phyloP scores from a whole-genome alignment of 2,113 vertebrate genomes.

The Muscicapa adusta region DNA sequence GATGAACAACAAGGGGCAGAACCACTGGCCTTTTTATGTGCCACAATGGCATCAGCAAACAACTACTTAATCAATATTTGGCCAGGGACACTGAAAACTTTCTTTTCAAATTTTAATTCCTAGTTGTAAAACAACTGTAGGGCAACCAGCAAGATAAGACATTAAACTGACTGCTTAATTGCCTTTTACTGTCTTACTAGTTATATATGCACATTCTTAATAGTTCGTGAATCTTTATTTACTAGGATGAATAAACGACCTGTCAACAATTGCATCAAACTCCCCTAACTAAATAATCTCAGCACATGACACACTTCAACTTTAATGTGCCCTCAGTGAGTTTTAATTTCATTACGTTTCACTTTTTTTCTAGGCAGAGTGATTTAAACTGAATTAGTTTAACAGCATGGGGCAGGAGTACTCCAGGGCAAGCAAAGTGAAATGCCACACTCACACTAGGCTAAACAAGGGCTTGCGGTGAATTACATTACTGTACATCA shows the following conservation, averaged over 20 bases:
- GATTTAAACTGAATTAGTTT: slow-evolving; percentile 44
- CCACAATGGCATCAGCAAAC: slow-evolving; percentile 95
- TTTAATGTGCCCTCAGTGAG: background rate
- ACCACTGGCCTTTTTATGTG: slow-evolving; percentile 81
- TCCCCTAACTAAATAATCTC: slow-evolving; percentile 22
- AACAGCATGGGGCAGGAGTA: slow-evolving; percentile 46
- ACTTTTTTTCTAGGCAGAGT: background rate
- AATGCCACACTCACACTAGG: background rate
- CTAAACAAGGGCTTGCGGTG: background rate
- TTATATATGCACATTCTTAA: slow-evolving; percentile 67
- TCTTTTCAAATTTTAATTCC: slow-evolving; percentile 98
- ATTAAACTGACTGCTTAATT: slow-evolving; percentile 79
- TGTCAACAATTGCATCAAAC: slow-evolving; percentile 20
- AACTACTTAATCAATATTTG: slow-evolving; percentile 99
- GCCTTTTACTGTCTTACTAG: slow-evolving; percentile 69
- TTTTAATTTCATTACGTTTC: slow-evolving; percentile 44
- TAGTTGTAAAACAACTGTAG: slow-evolving; percentile 85
- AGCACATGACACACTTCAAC: background rate
- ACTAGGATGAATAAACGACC: slow-evolving; percentile 49
- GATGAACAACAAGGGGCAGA: slow-evolving; percentile 85
- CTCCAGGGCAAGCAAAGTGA: slow-evolving; percentile 22
- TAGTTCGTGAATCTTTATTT: slow-evolving; percentile 66
- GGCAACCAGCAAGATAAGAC: slow-evolving; percentile 83
- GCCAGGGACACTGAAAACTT: slow-evolving; percentile 88
- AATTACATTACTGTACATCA: slow-evolving; percentile 3